Percentiles rank a stretch among this genome's conserved stretches.
These are phyloP conservation scores for Galerucella nymphaeae DNA, from an alignment of 2,888 invertebrate species.

Conservation along the genomic window DNA sequence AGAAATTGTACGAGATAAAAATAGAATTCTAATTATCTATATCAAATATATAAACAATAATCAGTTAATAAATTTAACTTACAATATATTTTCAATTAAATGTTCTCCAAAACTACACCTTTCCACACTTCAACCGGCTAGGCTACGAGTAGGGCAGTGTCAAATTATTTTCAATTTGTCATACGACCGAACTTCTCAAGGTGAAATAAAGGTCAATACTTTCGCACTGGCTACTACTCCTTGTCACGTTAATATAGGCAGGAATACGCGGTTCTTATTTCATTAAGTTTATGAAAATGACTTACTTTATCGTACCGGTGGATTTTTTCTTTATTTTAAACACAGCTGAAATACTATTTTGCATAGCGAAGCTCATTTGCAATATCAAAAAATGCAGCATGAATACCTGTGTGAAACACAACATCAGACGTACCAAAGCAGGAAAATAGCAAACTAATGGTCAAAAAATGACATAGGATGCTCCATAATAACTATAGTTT, in stretches of 20 bases:
- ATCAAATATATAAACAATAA: background rate
- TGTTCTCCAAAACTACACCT: constrained; percentile 12
- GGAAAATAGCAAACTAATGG: too few relatives aligned
- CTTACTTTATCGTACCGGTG: too few relatives aligned
- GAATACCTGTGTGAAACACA: too few relatives aligned
- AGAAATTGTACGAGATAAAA: background rate
- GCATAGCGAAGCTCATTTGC: too few relatives aligned
- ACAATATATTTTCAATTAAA: constrained; percentile 5
- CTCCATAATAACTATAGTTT: too few relatives aligned
- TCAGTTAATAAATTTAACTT: background rate
- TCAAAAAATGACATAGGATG: too few relatives aligned
- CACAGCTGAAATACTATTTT: too few relatives aligned
- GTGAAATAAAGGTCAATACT: constrained; percentile 29
- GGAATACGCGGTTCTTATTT: background rate
- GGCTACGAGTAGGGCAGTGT: constrained; percentile 21
- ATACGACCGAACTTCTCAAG: constrained; percentile 25
- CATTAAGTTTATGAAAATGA: too few relatives aligned
- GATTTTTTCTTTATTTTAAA: too few relatives aligned
- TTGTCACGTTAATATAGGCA: background rate
- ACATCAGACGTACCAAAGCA: too few relatives aligned
- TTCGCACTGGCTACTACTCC: constrained; percentile 12
- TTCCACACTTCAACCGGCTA: constrained; percentile 16
- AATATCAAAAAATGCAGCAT: too few relatives aligned
- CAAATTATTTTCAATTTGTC: constrained; percentile 13
- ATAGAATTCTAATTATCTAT: background rate